These are phyloP conservation scores for Ramphastos sulfuratus DNA, from an alignment of 2,113 vertebrate genomes.

Conservation along the genomic window DNA sequence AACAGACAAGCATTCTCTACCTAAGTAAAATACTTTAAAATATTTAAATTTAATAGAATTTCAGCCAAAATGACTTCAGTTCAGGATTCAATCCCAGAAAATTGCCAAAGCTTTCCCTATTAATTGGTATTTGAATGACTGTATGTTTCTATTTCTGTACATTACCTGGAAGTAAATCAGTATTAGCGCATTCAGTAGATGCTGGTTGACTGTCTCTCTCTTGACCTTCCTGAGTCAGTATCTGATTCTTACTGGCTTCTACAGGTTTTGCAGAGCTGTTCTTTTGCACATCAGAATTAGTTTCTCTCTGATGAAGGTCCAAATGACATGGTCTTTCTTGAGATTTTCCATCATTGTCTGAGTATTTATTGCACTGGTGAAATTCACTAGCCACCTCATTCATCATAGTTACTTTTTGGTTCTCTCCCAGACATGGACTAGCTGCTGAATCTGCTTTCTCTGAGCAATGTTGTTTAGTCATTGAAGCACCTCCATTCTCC, in stretches of 20 bases:
- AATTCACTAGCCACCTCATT: constrained; percentile 34
- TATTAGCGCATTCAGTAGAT: constrained; percentile 79
- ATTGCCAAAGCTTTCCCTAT: constrained; percentile 59
- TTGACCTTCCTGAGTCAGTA: constrained; percentile 87
- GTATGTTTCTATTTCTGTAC: constrained; percentile 88
- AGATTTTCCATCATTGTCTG: constrained; percentile 79
- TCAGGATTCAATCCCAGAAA: constrained; percentile 62
- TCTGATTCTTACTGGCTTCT: constrained; percentile 82
- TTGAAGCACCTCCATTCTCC: constrained; percentile 28
- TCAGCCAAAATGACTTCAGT: constrained; percentile 71
- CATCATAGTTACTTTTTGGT: constrained; percentile 27
- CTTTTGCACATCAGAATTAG: constrained; percentile 78
- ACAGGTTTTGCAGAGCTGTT: constrained; percentile 76
- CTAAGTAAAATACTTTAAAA: constrained; percentile 59
- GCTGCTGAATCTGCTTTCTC: constrained; percentile 12
- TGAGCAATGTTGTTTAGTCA: constrained; percentile 14
- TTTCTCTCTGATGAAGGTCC: constrained; percentile 86
- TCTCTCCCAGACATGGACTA: constrained; percentile 22
- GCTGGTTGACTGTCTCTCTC: constrained; percentile 80
- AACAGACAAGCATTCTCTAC: constrained; percentile 55
- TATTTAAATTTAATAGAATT: constrained; percentile 48
- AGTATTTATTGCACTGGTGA: constrained; percentile 58
- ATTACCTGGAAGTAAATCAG: constrained; percentile 96
- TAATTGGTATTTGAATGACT: constrained; percentile 64
- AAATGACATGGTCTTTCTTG: constrained; percentile 94